Evolutionary conservation across 2,888 invertebrate species (phyloP).

Genomic region (Caenorhabditis afra): DNA sequence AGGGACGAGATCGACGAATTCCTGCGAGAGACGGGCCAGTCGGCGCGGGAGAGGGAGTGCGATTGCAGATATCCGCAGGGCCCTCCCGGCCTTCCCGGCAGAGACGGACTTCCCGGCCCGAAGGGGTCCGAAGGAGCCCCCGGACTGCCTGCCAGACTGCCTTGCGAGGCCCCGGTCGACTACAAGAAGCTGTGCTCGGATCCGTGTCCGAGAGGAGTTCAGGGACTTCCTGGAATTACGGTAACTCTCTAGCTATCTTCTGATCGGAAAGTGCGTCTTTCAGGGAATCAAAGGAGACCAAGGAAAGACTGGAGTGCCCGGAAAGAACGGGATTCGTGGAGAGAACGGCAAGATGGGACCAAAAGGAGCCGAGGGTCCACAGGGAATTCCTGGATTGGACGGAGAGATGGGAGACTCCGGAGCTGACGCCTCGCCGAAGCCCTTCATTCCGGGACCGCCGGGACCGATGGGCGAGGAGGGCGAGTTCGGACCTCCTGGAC

Average conservation of each 20-base stretch:
- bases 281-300: constrained; percentile 73
- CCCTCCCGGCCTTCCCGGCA: constrained; percentile 73
- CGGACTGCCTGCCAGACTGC: constrained; percentile 76
- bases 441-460: constrained; percentile 77
- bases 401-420: constrained; percentile 77
- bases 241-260: constrained; percentile 36
- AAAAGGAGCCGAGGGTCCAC: constrained; percentile 62
- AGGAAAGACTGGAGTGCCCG: constrained; percentile 68
- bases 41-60: constrained; percentile 28
- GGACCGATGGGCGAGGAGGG: constrained; percentile 71
- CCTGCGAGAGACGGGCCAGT: constrained; percentile 52
- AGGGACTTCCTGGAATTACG: constrained; percentile 71
- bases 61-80: constrained; percentile 74
- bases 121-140: constrained; percentile 68
- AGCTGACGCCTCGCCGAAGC: constrained; percentile 73
- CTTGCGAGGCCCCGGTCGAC: constrained; percentile 76
- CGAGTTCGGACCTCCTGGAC: constrained; percentile 70
- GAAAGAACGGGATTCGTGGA: constrained; percentile 66
- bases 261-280: constrained; percentile 8
- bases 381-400: constrained; percentile 73
- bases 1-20: constrained; percentile 61
- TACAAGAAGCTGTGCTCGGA: constrained; percentile 75
- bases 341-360: constrained; percentile 63
- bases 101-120: constrained; percentile 73
- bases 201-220: constrained; percentile 76